Evolutionary conservation across 2,797 vertebrate species (phyloP).

Genomic region (Lepus townsendii): DNA sequence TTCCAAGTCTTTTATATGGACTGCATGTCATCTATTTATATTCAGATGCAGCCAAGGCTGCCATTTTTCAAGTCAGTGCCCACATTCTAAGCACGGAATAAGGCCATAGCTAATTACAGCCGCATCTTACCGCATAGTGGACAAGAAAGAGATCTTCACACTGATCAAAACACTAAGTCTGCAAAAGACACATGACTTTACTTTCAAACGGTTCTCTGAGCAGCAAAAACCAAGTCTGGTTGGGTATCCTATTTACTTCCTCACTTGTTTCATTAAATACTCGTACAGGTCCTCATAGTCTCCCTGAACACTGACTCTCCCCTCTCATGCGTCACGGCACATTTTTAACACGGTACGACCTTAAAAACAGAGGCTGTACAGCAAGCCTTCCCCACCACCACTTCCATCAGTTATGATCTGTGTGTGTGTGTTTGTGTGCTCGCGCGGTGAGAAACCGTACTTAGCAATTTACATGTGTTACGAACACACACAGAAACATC

Average conservation of each 20-base stretch:
- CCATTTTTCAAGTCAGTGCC: background rate
- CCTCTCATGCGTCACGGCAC: background rate
- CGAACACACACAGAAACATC: slow-evolving; percentile 5
- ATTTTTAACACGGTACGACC: background rate
- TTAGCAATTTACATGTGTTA: background rate
- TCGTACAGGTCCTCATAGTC: background rate
- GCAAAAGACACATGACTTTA: background rate
- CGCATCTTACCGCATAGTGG: background rate
- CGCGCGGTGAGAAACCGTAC: background rate
- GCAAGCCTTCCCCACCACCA: background rate
- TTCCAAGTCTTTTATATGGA: slow-evolving; percentile 10
- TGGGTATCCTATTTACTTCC: slow-evolving; percentile 16
- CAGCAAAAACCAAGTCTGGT: background rate
- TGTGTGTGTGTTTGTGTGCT: background rate
- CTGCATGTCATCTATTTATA: background rate
- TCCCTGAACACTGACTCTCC: slow-evolving; percentile 4
- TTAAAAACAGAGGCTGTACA: background rate
- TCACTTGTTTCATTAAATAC: background rate
- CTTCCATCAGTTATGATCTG: background rate
- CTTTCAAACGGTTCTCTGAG: background rate
- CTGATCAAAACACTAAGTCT: background rate
- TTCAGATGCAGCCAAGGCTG: background rate
- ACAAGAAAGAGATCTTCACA: slow-evolving; percentile 2
- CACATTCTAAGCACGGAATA: background rate
- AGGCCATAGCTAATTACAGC: background rate